Evolutionary conservation across 2,888 invertebrate genomes (phyloP).

Genomic region (Apoda limacodes): DNA sequence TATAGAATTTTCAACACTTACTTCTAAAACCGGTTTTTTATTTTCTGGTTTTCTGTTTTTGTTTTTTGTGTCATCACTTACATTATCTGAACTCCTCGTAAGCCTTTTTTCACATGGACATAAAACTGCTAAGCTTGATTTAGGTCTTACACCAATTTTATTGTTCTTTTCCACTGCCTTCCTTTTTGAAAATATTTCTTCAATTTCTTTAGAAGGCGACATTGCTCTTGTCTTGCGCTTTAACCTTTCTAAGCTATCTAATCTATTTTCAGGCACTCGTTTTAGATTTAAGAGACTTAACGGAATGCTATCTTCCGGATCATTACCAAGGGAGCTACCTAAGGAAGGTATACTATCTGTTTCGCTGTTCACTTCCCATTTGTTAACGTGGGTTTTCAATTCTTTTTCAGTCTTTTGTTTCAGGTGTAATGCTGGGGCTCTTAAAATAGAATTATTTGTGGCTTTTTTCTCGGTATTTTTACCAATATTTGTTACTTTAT

Average conservation of each 20-base stretch:
- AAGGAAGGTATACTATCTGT: slow-evolving; percentile 70
- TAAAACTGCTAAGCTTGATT: slow-evolving; percentile 55
- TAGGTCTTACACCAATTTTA: slow-evolving; percentile 48
- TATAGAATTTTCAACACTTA: slow-evolving; percentile 27
- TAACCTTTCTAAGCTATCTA: slow-evolving; percentile 51
- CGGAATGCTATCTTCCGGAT: slow-evolving; percentile 71
- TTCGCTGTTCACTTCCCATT: slow-evolving; percentile 72
- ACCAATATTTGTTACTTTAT: slow-evolving; percentile 24
- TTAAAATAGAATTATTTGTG: slow-evolving; percentile 41
- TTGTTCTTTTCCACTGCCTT: slow-evolving; percentile 44
- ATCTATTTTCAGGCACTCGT: slow-evolving; percentile 35
- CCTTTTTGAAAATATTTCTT: slow-evolving; percentile 61
- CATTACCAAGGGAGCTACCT: slow-evolving; percentile 55
- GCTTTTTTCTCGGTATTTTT: slow-evolving; percentile 38
- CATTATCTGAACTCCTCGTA: slow-evolving; percentile 51
- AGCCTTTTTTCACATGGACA: slow-evolving; percentile 52
- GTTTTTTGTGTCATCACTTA: slow-evolving; percentile 36
- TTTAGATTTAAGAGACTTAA: slow-evolving; percentile 60
- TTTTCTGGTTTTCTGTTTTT: slow-evolving; percentile 38
- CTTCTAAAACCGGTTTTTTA: slow-evolving; percentile 31
- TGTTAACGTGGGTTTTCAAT: slow-evolving; percentile 50
- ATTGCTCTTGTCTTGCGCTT: slow-evolving; percentile 69
- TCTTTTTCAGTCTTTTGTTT: slow-evolving; percentile 56
- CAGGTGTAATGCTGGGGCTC: slow-evolving; percentile 54
- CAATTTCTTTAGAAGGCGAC: slow-evolving; percentile 71